Conservation (phyloP, 2,888 invertebrate species). For the Griposia aprilina region DNA sequence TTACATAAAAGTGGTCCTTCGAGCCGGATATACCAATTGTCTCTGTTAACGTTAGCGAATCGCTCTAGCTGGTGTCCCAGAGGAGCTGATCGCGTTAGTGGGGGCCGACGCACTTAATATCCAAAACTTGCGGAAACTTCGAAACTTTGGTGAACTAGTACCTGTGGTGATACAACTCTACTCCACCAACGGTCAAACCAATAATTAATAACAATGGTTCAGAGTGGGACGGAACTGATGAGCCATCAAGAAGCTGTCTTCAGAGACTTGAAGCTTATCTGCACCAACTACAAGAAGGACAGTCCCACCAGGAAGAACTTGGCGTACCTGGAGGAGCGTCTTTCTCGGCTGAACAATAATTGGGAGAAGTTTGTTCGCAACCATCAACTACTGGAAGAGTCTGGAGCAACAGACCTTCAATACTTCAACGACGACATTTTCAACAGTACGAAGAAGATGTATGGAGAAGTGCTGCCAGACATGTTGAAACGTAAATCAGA, state of each 20-base stretch:
- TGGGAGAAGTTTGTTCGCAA: not conserved
- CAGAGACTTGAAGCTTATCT: too few relatives aligned
- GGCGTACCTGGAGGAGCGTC: not conserved
- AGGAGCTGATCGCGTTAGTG: not conserved
- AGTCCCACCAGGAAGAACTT: not conserved
- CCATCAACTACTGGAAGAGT: not conserved
- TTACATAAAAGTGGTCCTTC: not conserved
- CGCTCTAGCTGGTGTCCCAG: not conserved
- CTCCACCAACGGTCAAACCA: too few relatives aligned
- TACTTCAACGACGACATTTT: not conserved
- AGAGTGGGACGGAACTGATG: too few relatives aligned
- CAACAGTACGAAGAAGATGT: not conserved
- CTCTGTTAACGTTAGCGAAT: not conserved
- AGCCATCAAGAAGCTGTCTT: too few relatives aligned
- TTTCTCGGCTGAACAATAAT: conserved; percentile 1
- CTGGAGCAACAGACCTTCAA: not conserved
- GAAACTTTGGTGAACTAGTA: not conserved
- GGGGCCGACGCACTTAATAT: not conserved
- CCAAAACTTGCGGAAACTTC: not conserved
- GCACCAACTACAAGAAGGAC: not conserved
- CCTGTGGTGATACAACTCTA: not conserved
- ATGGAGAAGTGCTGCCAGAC: not conserved
- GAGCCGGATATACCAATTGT: not conserved
- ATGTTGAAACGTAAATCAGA: too few relatives aligned
- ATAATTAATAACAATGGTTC: too few relatives aligned